Evolutionary conservation across 2,888 invertebrate genomes (phyloP).

Genomic region (Drosophila borborema): DNA sequence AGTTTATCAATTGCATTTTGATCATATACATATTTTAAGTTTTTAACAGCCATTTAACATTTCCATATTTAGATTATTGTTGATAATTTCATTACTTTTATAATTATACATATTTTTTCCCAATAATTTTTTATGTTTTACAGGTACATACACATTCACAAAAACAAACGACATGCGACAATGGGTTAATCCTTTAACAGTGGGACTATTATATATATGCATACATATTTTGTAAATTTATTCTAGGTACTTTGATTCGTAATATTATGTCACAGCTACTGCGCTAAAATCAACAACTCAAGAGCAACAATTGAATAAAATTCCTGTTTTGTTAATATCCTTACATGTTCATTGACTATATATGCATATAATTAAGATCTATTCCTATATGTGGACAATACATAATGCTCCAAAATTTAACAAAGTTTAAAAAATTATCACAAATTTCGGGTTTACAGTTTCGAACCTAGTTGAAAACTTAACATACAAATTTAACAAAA

Average conservation of each 20-base stretch:
- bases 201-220: constrained; percentile 6
- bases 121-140: constrained; percentile 33
- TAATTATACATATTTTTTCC: neutral
- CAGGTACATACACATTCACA: constrained; percentile 65
- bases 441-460: constrained; percentile 59
- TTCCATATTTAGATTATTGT: constrained; percentile 63
- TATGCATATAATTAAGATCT: constrained; percentile 40
- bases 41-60: constrained; percentile 70
- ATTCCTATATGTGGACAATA: constrained; percentile 35
- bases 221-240: constrained; percentile 30
- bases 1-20: constrained; percentile 36
- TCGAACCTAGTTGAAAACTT: constrained; percentile 12
- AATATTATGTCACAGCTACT: constrained; percentile 73
- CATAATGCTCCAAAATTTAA: constrained; percentile 33
- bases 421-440: constrained; percentile 74
- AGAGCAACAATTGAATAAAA: constrained; percentile 63
- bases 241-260: constrained; percentile 34
- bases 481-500: constrained; percentile 20
- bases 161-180: constrained; percentile 73
- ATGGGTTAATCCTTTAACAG: constrained; percentile 43
- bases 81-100: constrained; percentile 44
- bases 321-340: constrained; percentile 59
- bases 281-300: constrained; percentile 68
- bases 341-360: constrained; percentile 23
- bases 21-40: constrained; percentile 24